Percentiles rank a stretch among this genome's conserved stretches.
Conservation (phyloP, 2,888 invertebrate species). For the Brachyopa scutellaris region DNA sequence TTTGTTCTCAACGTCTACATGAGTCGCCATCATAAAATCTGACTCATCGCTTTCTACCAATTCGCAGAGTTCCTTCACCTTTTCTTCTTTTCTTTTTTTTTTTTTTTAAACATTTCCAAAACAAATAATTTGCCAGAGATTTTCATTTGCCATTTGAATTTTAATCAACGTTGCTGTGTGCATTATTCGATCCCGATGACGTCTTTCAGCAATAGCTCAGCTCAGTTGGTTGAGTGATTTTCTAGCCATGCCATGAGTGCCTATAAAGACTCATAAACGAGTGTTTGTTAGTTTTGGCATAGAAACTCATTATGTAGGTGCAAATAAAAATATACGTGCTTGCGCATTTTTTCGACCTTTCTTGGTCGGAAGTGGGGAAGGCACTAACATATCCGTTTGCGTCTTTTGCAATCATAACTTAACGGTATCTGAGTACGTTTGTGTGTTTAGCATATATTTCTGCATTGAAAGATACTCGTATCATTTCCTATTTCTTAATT, state of each 20-base stretch:
- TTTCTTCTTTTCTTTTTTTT: no score
- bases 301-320: background rate
- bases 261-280: background rate
- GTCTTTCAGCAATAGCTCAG: background rate
- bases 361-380: slow-evolving; percentile 35
- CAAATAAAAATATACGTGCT: slow-evolving; percentile 6
- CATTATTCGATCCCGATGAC: slow-evolving; percentile 21
- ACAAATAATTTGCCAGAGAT: background rate
- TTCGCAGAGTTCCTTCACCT: slow-evolving; percentile 40
- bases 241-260: background rate
- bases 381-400: slow-evolving; percentile 23
- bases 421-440: background rate
- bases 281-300: background rate
- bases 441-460: no score
- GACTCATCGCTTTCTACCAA: slow-evolving; percentile 13
- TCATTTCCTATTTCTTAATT: no score
- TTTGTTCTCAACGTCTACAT: no score
- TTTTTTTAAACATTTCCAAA: background rate
- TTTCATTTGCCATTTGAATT: slow-evolving; percentile 36
- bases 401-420: background rate
- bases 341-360: background rate
- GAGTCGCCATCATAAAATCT: background rate
- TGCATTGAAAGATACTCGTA: no score
- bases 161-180: slow-evolving; percentile 8
- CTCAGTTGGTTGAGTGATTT: background rate